Conservation (phyloP, 1,140 invertebrate genomes). For the Plutomurus gul region DNA sequence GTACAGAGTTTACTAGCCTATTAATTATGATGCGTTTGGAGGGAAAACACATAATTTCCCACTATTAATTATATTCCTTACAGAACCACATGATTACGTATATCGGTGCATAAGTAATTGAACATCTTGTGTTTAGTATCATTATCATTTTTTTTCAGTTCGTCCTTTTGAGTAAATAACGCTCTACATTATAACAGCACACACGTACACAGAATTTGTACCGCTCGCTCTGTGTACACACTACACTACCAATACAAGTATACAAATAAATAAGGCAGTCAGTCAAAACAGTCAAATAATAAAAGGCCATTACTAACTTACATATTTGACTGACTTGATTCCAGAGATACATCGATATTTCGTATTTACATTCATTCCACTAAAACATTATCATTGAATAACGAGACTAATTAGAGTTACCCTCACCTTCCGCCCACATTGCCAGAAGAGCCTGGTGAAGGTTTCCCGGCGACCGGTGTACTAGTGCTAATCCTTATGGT, state of each 20-base stretch:
- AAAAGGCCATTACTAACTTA: too few relatives aligned
- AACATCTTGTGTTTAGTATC: conserved; percentile 14
- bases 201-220: too few relatives aligned
- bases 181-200: too few relatives aligned
- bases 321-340: neutral
- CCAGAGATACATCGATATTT: neutral
- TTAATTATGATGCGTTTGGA: too few relatives aligned
- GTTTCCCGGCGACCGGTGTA: neutral
- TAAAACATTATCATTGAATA: neutral
- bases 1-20: too few relatives aligned
- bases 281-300: too few relatives aligned
- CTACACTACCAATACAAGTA: too few relatives aligned
- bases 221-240: too few relatives aligned
- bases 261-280: too few relatives aligned
- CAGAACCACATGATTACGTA: conserved; percentile 19
- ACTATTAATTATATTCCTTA: neutral
- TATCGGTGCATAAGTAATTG: conserved; percentile 27
- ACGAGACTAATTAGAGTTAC: conserved; percentile 14
- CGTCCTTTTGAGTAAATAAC: neutral
- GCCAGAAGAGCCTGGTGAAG: conserved; percentile 19
- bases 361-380: neutral
- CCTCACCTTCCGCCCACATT: conserved; percentile 18
- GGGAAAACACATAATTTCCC: neutral
- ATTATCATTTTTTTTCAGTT: neutral
- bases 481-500: conserved; percentile 45